phyloP scores from a whole-genome alignment of 1,140 invertebrate genomes.

The Aphaenogaster rudis region DNA sequence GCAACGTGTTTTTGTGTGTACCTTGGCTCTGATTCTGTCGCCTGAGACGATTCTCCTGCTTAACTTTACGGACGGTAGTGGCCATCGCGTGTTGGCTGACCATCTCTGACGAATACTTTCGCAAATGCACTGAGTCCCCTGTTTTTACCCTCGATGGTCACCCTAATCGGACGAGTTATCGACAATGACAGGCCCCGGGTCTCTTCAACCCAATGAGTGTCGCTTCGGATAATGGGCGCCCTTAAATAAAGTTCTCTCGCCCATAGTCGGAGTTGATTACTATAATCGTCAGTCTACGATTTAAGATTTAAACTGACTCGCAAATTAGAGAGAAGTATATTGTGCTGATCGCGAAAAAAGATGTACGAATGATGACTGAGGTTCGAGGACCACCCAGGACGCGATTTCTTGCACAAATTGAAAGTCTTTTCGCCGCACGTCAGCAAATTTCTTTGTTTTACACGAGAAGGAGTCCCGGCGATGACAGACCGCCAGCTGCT shows the following conservation, averaged over 20 bases:
- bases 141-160: constrained; percentile 16
- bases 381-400: constrained; percentile 34
- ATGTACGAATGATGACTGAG: not conserved
- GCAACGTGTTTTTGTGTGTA: constrained; percentile 51
- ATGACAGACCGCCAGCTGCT: constrained; percentile 12
- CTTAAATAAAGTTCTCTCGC: not conserved
- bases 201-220: not conserved
- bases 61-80: constrained; percentile 85
- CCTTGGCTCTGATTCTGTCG: constrained; percentile 83
- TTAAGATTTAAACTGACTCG: not conserved
- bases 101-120: constrained; percentile 78
- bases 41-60: constrained; percentile 84
- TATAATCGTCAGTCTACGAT: constrained; percentile 37
- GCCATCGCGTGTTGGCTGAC: constrained; percentile 85
- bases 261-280: not conserved
- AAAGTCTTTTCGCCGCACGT: constrained; percentile 26
- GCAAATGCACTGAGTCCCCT: constrained; percentile 41
- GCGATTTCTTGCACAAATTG: constrained; percentile 17
- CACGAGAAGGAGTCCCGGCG: not conserved
- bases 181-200: not conserved
- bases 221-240: not conserved
- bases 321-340: not conserved
- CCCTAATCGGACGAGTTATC: not conserved
- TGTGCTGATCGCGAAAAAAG: not conserved
- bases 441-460: constrained; percentile 41